Percentiles rank a stretch among this genome's conserved stretches.
Evolutionary conservation across 2,113 vertebrate species (phyloP).

Genomic region (Periophthalmodon schlosseri): DNA sequence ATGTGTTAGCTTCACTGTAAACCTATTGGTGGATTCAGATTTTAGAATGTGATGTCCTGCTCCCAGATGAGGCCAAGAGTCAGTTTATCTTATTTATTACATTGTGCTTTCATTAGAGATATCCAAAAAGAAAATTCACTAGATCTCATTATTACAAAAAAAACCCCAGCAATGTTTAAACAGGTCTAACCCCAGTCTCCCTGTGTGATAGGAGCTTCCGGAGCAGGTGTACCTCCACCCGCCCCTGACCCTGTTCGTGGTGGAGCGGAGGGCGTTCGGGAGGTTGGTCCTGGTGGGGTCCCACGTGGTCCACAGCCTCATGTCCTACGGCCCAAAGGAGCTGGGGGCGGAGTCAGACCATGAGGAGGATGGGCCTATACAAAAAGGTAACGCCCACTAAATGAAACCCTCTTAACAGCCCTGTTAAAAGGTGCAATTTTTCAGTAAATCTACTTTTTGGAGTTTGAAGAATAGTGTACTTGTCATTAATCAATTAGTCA

Average conservation of each 20-base stretch:
- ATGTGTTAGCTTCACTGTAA: too few relatives aligned
- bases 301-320: conserved; percentile 83
- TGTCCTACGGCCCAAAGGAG: conserved; percentile 81
- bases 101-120: too few relatives aligned
- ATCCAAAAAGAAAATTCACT: too few relatives aligned
- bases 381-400: conserved; percentile 56
- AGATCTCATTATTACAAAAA: too few relatives aligned
- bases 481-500: too few relatives aligned
- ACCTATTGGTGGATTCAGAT: too few relatives aligned
- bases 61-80: too few relatives aligned
- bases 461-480: too few relatives aligned
- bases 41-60: too few relatives aligned
- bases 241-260: conserved; percentile 89
- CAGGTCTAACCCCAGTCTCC: neutral
- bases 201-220: conserved; percentile 82
- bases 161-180: too few relatives aligned
- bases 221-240: conserved; percentile 91
- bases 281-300: conserved; percentile 85
- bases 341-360: conserved; percentile 73
- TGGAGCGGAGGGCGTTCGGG: conserved; percentile 88
- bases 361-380: conserved; percentile 70
- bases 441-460: too few relatives aligned
- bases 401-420: neutral
- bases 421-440: neutral
- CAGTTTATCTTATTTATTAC: too few relatives aligned